Conservation (phyloP, 2,113 vertebrate genomes). For the Diadophis punctatus region DNA sequence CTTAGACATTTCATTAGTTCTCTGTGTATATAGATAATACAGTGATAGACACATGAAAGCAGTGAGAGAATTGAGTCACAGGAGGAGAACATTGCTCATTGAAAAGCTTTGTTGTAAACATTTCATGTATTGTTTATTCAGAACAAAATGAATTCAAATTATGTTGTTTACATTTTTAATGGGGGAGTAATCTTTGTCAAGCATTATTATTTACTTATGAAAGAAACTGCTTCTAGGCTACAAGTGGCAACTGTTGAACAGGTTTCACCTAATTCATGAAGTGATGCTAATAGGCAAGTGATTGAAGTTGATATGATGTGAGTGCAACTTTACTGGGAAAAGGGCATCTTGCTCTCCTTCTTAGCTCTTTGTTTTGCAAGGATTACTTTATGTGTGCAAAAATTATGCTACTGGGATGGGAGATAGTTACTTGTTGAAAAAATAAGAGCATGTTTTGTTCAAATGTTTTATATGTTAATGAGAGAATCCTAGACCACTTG, state of each 20-base stretch:
- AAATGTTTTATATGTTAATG: background rate
- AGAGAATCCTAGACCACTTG: background rate
- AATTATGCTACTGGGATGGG: background rate
- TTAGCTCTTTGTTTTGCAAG: background rate
- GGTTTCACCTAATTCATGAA: background rate
- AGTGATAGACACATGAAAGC: conserved; percentile 36
- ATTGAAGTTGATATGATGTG: background rate
- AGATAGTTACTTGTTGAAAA: background rate
- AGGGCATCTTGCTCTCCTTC: background rate
- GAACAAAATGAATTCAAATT: background rate
- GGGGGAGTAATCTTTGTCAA: background rate
- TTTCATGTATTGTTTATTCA: conserved; percentile 7
- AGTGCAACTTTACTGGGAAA: background rate
- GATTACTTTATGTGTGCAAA: background rate
- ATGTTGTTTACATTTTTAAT: conserved; percentile 5
- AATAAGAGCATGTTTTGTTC: background rate
- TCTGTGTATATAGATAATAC: conserved; percentile 31
- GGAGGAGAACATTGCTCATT: background rate
- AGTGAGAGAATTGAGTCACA: background rate
- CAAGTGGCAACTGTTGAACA: background rate
- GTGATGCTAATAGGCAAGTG: background rate
- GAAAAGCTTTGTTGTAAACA: background rate
- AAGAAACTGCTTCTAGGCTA: background rate
- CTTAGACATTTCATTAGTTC: conserved; percentile 38
- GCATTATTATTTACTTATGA: background rate